Evolutionary conservation across 2,888 invertebrate species (phyloP).

Genomic region (Balanococcus diminutus): DNA sequence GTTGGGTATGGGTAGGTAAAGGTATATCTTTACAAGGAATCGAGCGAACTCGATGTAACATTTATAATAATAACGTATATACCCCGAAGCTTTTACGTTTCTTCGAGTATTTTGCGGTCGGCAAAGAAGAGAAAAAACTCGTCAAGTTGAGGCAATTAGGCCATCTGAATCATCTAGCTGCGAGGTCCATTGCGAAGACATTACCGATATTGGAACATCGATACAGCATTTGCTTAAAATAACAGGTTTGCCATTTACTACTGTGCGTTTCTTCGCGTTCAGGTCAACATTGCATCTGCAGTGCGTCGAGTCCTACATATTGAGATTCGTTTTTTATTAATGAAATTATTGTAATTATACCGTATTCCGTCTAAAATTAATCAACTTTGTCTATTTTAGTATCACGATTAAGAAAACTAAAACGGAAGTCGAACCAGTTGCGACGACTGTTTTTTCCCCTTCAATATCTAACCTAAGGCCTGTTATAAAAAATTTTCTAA

Average conservation of each 20-base stretch:
- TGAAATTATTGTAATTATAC: conserved; percentile 37
- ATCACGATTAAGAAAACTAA: conserved; percentile 10
- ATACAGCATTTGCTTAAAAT: conserved; percentile 34
- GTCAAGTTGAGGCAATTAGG: conserved; percentile 35
- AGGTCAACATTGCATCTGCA: conserved; percentile 17
- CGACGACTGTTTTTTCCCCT: background rate
- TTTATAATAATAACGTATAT: background rate
- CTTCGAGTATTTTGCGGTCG: conserved; percentile 14
- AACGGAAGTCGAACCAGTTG: conserved; percentile 34
- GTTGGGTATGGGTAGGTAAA: no score
- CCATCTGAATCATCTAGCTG: conserved; percentile 34
- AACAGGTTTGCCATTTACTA: conserved; percentile 36
- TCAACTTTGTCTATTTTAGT: conserved; percentile 14
- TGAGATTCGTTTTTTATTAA: conserved; percentile 29
- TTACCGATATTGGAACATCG: conserved; percentile 32
- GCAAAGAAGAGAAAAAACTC: background rate
- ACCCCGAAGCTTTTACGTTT: background rate
- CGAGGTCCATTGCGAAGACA: conserved; percentile 28
- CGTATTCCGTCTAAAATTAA: conserved; percentile 26
- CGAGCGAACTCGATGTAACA: background rate
- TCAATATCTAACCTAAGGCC: background rate
- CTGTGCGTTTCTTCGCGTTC: conserved; percentile 17
- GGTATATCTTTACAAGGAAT: background rate
- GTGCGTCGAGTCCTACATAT: conserved; percentile 25
- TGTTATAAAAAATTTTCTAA: background rate